A percentile compares a stretch with the other conserved stretches of the same genome.
Conservation (phyloP, 2,113 vertebrate genomes). For the Bos indicus region DNA sequence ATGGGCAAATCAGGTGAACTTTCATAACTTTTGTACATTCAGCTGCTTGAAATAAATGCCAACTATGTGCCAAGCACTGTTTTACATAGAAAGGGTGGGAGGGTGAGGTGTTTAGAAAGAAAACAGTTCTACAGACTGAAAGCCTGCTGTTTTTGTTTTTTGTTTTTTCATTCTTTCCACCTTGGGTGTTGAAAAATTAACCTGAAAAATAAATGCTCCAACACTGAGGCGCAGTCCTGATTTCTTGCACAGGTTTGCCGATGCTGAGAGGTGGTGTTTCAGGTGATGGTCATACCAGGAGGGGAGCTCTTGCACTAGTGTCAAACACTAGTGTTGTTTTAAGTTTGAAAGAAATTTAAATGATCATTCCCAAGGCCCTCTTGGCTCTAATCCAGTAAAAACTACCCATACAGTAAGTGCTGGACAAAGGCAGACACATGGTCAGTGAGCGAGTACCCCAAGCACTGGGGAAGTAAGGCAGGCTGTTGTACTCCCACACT, state of each 20-base stretch:
- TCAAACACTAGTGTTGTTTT: background rate
- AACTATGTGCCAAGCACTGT: background rate
- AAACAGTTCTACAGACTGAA: background rate
- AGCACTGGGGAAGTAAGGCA: background rate
- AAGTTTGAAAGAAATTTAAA: background rate
- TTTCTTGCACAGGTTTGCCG: background rate
- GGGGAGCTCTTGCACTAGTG: background rate
- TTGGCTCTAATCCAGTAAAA: background rate
- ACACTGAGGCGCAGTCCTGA: rapidly evolving
- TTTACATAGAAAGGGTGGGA: background rate
- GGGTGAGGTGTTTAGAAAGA: background rate
- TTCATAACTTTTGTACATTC: background rate
- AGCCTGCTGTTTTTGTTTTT: background rate
- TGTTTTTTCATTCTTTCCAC: background rate
- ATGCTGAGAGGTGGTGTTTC: background rate
- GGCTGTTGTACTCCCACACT: background rate
- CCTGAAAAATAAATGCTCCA: background rate
- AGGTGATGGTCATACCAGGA: background rate
- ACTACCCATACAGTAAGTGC: background rate
- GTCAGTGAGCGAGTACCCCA: background rate
- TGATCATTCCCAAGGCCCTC: background rate
- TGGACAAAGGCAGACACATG: background rate
- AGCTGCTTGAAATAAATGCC: background rate
- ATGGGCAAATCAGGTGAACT: background rate
- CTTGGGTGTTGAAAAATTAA: background rate